Evolutionary conservation across 2,888 invertebrate genomes (phyloP).

Genomic region (Netelia virgata): DNA sequence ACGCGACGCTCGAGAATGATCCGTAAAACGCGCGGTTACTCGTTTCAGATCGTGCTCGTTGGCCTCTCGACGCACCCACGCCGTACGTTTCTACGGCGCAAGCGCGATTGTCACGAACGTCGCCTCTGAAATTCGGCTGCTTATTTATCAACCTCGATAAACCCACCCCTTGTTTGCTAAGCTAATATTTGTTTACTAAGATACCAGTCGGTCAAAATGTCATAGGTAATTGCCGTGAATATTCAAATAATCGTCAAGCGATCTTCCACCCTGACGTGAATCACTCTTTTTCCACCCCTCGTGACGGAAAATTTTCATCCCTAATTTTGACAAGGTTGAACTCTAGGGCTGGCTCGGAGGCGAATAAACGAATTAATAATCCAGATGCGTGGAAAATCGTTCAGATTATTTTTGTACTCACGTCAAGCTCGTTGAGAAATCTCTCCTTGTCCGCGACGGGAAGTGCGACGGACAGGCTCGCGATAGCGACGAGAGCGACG

Average conservation of each 20-base stretch:
- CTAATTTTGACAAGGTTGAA: background rate
- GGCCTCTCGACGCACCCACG: background rate
- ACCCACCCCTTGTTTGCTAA: background rate
- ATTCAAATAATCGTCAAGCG: too few species aligned
- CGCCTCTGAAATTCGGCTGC: background rate
- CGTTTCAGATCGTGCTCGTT: background rate
- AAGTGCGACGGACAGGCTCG: slow-evolving; percentile 78
- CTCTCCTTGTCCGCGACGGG: slow-evolving; percentile 82
- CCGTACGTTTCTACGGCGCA: too few species aligned
- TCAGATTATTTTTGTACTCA: slow-evolving; percentile 74
- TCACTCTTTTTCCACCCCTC: too few species aligned
- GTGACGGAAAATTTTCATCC: background rate
- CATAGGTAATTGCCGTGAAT: background rate
- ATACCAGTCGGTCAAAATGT: background rate
- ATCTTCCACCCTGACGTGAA: too few species aligned
- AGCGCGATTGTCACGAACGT: background rate
- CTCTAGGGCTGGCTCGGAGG: background rate
- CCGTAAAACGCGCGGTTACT: too few species aligned
- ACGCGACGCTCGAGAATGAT: too few species aligned
- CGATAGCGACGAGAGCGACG: slow-evolving; percentile 75
- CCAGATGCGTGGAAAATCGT: background rate
- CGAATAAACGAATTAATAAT: background rate
- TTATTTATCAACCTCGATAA: background rate
- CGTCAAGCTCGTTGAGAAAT: slow-evolving; percentile 82
- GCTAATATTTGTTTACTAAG: background rate